phyloP scores from a whole-genome alignment of 30 jellyfish, hydroid and myxozoan species.

The Catostylus mosaicus region DNA sequence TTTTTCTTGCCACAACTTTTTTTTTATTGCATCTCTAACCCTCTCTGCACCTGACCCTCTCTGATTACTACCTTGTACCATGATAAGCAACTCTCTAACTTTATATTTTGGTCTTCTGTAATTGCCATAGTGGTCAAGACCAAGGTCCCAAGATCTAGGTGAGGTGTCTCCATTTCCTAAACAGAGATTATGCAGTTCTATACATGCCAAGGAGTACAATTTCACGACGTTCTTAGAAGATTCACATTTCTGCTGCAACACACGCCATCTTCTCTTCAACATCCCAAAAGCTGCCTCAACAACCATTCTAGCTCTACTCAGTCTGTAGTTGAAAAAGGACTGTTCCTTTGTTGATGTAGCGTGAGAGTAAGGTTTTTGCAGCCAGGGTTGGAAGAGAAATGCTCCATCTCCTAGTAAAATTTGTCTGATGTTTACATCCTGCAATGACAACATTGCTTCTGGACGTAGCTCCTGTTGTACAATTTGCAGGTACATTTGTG shows the following conservation, averaged over 20 bases:
- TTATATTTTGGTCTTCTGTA: slow-evolving; percentile 8
- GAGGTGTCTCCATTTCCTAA: slow-evolving; percentile 40
- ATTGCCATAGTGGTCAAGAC: not conserved
- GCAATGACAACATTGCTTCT: not conserved
- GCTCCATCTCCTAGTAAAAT: slow-evolving; percentile 63
- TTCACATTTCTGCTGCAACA: slow-evolving; percentile 53
- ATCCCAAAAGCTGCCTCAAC: slow-evolving; percentile 60
- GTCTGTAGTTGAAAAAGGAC: slow-evolving; percentile 28
- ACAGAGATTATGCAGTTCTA: slow-evolving; percentile 52
- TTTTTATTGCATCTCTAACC: too few species aligned
- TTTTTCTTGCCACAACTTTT: too few species aligned
- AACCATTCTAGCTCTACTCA: slow-evolving; percentile 54
- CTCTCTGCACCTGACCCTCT: too few species aligned
- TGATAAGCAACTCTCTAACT: not conserved
- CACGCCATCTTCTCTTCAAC: slow-evolving; percentile 43
- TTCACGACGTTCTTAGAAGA: slow-evolving; percentile 15
- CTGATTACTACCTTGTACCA: too few species aligned
- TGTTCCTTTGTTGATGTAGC: slow-evolving; percentile 21
- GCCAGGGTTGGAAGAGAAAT: slow-evolving; percentile 36
- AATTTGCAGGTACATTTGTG: slow-evolving; percentile 12
- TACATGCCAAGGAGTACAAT: slow-evolving; percentile 13
- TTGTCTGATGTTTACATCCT: slow-evolving; percentile 29
- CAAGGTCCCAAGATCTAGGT: slow-evolving; percentile 2
- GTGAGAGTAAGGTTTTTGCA: slow-evolving; percentile 44
- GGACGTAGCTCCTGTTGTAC: slow-evolving; percentile 1